Evolutionary conservation across 2,113 vertebrate species (phyloP), one percentile per base, ranked within the genome.

Genomic region (Oryzias melastigma): DNA sequence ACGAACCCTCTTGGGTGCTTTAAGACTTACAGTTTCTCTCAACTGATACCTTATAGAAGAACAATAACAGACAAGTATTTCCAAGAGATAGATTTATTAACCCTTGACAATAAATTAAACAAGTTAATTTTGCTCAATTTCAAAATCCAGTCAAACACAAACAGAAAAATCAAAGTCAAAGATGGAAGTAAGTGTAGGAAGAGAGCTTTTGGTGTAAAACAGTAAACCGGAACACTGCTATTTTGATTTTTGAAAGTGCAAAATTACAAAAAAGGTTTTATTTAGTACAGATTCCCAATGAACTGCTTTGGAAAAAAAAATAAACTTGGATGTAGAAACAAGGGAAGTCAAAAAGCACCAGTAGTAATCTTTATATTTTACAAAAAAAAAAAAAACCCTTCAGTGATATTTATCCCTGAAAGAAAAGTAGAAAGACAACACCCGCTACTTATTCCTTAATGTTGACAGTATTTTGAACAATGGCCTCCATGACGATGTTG

Each of bases 31-130:
- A 47, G 46, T 8, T 47, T 18, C 16, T 47, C 3, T 18, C 10
- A 8, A 47, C 7, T 8, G 14, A 7, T 44, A 19, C 1, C 6
- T 55, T 18, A 29, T 63, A 52, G 43, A 16, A 25, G 27, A 22
- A 7, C 25, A 10, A 17, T 62, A 29, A 45, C 7, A 7, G 18
- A 24, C 46, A 44, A 2, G 5, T 44, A 52, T 73, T 65, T 76
- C 40, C 62, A 73, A 77, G 69, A 62, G 25, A 71, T 35, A 12
- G 58, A 62, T 87, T 87, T 81, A 81, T 90, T 90, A 43, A 40
- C 75, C 80, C 80, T 78, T 66, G 27, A 83, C 85, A 91, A 93
- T 93, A 93, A 92, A 55, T 93, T 92, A 92, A 91, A 86, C 55
- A 76, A 81, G 68, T 69, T 46, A 65, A 63, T 65, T 64, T 79